Evolutionary conservation across 2,113 vertebrate species (phyloP).

Genomic region (Eurypyga helias): DNA sequence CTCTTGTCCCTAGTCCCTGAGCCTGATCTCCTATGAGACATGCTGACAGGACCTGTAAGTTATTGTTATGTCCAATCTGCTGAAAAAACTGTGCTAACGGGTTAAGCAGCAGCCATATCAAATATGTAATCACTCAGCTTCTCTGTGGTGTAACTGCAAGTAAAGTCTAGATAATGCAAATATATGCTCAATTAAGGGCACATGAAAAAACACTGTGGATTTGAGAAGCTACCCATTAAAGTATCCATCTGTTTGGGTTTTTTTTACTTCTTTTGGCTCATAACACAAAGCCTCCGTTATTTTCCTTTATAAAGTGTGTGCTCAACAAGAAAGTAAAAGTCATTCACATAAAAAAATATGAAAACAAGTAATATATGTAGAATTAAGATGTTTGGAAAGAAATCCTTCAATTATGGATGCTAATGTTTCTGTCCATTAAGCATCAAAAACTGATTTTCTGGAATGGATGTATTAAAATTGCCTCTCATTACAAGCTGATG

Average conservation of each 20-base stretch:
- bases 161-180: neutral
- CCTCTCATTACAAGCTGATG: conserved; percentile 10
- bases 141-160: neutral
- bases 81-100: neutral
- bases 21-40: neutral
- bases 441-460: conserved; percentile 23
- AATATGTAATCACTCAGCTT: neutral
- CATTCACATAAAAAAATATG: neutral
- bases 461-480: conserved; percentile 11
- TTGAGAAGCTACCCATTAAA: neutral
- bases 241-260: neutral
- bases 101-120: neutral
- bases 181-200: neutral
- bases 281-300: neutral
- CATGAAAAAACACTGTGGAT: neutral
- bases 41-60: neutral
- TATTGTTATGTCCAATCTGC: neutral
- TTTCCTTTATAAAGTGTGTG: neutral
- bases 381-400: neutral
- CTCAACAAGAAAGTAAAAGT: neutral
- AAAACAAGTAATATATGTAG: neutral
- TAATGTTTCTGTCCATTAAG: conserved; percentile 34
- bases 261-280: neutral
- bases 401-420: neutral
- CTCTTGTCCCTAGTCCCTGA: neutral